Evolutionary conservation across 2,797 vertebrate species (phyloP).

Genomic region (Sciurus vulgaris): DNA sequence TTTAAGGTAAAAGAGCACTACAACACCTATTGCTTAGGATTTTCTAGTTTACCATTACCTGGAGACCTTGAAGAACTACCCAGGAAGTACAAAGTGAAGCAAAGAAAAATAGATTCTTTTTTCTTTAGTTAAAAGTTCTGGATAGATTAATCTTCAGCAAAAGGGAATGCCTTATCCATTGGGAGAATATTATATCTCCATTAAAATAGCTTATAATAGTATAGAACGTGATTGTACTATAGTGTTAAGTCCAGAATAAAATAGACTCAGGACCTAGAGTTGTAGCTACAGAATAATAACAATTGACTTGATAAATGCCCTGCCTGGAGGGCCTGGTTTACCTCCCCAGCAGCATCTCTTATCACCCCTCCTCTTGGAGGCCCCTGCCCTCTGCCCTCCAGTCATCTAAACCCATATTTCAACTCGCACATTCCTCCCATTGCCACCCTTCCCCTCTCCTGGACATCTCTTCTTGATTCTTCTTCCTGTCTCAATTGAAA

Average conservation of each 20-base stretch:
- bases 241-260: neutral
- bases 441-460: neutral
- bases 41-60: neutral
- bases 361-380: neutral
- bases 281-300: neutral
- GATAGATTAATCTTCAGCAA: neutral
- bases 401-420: neutral
- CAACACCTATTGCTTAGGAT: neutral
- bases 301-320: neutral
- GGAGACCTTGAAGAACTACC: neutral
- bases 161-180: neutral
- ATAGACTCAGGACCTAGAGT: neutral
- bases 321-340: neutral
- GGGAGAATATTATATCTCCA: neutral
- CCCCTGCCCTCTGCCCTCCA: neutral
- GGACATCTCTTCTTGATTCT: neutral
- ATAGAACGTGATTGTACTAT: neutral
- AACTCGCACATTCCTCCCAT: neutral
- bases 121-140: neutral
- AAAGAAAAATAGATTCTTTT: neutral
- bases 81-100: neutral
- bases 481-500: neutral
- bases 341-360: neutral
- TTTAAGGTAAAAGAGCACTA: neutral
- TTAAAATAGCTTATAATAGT: neutral